phyloP scores from a whole-genome alignment of 2,113 vertebrate species.

The Carollia perspicillata region DNA sequence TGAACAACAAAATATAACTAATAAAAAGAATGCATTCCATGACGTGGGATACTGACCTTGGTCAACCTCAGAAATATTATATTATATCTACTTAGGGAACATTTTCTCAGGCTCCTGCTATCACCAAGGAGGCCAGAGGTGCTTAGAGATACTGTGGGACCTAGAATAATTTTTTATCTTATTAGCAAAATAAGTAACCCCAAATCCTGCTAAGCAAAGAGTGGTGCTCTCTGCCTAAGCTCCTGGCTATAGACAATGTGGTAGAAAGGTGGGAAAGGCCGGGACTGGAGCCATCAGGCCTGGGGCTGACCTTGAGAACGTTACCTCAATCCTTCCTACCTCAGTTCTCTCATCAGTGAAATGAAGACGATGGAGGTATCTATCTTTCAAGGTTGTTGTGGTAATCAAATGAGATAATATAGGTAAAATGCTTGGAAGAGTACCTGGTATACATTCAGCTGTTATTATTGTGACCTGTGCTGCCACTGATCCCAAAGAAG shows the following conservation, averaged over 20 bases:
- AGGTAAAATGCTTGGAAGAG: neutral
- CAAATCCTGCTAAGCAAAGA: neutral
- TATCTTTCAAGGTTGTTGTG: neutral
- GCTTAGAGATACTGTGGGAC: neutral
- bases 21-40: neutral
- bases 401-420: neutral
- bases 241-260: neutral
- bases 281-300: neutral
- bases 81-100: neutral
- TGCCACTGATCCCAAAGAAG: neutral
- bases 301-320: neutral
- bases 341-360: neutral
- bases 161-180: neutral
- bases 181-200: neutral
- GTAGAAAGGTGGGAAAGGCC: neutral
- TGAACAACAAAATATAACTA: neutral
- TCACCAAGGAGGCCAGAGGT: neutral
- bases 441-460: neutral
- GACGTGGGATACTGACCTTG: neutral
- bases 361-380: neutral
- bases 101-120: neutral
- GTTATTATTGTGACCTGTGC: neutral
- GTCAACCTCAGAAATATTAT: conserved; percentile 1
- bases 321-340: neutral
- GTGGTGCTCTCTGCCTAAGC: neutral